These are phyloP conservation scores for Collichthys lucidus DNA, from an alignment of 2,113 vertebrate species.

Conservation along the genomic window DNA sequence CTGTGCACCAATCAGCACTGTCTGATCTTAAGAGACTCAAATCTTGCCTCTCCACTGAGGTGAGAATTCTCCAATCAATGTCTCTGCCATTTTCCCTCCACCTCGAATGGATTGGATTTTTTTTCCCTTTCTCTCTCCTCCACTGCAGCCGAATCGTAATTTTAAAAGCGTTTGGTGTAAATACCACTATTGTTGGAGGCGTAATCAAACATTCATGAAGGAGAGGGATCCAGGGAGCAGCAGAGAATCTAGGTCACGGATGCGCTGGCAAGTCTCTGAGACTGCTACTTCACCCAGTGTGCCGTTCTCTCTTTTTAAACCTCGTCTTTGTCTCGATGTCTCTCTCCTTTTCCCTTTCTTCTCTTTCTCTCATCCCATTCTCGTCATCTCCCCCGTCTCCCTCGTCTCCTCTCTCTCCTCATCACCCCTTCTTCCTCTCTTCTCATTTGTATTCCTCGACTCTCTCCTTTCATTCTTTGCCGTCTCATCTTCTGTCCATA, in stretches of 20 bases:
- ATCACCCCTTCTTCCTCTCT: slow-evolving; percentile 3
- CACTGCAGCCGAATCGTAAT: slow-evolving; percentile 65
- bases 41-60: slow-evolving; percentile 56
- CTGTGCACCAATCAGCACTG: slow-evolving; percentile 39
- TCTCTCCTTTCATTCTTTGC: slow-evolving; percentile 51
- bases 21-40: slow-evolving; percentile 59
- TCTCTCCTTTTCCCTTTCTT: slow-evolving; percentile 21
- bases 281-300: slow-evolving; percentile 70
- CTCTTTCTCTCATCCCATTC: slow-evolving; percentile 13
- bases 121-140: slow-evolving; percentile 23
- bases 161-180: slow-evolving; percentile 79
- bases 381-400: neutral
- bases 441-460: slow-evolving; percentile 70
- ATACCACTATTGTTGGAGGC: slow-evolving; percentile 82
- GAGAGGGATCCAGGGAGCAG: slow-evolving; percentile 76
- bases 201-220: slow-evolving; percentile 86
- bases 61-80: slow-evolving; percentile 77
- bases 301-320: slow-evolving; percentile 54
- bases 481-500: slow-evolving; percentile 52
- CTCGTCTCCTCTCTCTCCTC: slow-evolving; percentile 39
- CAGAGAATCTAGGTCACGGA: slow-evolving; percentile 84
- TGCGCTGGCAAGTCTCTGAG: slow-evolving; percentile 72
- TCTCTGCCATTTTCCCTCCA: slow-evolving; percentile 42
- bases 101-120: slow-evolving; percentile 52
- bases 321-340: slow-evolving; percentile 63